Evolutionary conservation across 2,113 vertebrate species (phyloP).

Genomic region (Cochlearius cochlearius): DNA sequence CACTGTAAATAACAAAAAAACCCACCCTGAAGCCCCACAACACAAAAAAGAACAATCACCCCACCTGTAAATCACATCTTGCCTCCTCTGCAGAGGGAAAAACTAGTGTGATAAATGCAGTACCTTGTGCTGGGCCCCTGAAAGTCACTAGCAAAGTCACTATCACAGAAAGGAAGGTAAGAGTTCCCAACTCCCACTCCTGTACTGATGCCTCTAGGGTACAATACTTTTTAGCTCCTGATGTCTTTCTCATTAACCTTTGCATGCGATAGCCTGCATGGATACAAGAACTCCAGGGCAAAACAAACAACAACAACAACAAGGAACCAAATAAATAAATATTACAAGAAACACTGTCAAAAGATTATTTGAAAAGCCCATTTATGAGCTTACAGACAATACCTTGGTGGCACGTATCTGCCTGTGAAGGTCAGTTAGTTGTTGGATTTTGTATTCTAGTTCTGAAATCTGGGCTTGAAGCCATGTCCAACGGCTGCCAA

Average conservation of each 20-base stretch:
- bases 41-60: background rate
- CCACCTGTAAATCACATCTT: background rate
- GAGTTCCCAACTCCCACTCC: background rate
- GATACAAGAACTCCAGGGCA: background rate
- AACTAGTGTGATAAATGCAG: background rate
- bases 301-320: background rate
- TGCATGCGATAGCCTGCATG: background rate
- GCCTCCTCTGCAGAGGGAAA: background rate
- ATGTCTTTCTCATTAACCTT: background rate
- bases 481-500: slow-evolving; percentile 94
- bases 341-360: background rate
- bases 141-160: background rate
- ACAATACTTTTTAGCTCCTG: background rate
- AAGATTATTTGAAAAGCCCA: slow-evolving; percentile 7
- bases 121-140: background rate
- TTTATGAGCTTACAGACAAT: slow-evolving; percentile 53
- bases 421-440: slow-evolving; percentile 83
- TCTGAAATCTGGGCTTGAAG: slow-evolving; percentile 89
- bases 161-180: background rate
- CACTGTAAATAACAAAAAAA: background rate
- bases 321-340: background rate
- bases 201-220: background rate
- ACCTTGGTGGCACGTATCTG: slow-evolving; percentile 89
- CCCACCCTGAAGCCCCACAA: background rate
- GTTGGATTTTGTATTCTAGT: slow-evolving; percentile 87